Evolutionary conservation across 2,888 invertebrate species (phyloP), one percentile per base, ranked within the genome.

Genomic region (Parnassius mnemosyne): DNA sequence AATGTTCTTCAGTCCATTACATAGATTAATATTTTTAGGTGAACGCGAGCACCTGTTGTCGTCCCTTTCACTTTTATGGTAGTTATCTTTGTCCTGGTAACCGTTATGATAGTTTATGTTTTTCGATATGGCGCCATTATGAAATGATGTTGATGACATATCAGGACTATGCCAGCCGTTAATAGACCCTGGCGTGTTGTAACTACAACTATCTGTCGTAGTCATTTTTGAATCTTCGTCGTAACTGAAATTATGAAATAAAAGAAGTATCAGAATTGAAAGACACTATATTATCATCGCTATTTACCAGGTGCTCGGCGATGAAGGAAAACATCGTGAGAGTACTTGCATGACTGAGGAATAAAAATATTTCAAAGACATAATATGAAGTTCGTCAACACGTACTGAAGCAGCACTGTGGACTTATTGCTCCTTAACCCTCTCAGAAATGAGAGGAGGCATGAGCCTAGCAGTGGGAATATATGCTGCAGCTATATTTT

Each of bases 151-250:
- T 3, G 85, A 74, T 2, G 84, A 76, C 52, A 81, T 83, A 50
- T 91, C 87, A 9, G 92, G 92, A 61, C 91, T 92, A 71, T 92
- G 89, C 93, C 93, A 93, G 11, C 93, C 93, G 69, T 93, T 93
- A 60, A 93, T 82, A 64, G 92, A 92, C 16, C 91, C 90, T 12
- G 92, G 93, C 1, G 92, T 89, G 71, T 88, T 88, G 77, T 86
- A 89, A 63, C 92, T 93, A 67, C 92, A 92, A 71, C 92, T 93
- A 70, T 93, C 94, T 61, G 93, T 92, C 34, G 92, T 89, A n/a
- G 93, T 92, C 89, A 91, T 89, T 77, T 94, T 94, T 13, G 92
- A 92, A 74, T 93, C 93, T 61, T 92, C 92, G 51, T 92, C 93
- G 65, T 85, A 89, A 66, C 92, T 92, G 72, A 42, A 81, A 81